A percentile compares a stretch with the other conserved stretches of the same genome.
phyloP scores from a whole-genome alignment of 64 coral and sea anemone genomes.

The Stichodactyla helianthus region DNA sequence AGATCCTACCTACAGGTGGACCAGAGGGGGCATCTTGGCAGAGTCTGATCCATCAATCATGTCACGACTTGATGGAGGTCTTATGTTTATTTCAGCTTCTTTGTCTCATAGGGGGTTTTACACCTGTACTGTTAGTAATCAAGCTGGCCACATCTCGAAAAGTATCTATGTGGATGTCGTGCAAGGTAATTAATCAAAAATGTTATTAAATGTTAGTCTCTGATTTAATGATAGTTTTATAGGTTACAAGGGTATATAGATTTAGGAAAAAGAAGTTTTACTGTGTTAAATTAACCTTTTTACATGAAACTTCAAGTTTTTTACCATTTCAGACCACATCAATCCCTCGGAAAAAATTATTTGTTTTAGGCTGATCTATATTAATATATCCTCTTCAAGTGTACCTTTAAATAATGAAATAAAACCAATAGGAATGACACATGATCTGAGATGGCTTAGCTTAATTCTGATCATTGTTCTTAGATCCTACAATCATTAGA shows the following conservation, averaged over 20 bases:
- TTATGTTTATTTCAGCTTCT: neutral
- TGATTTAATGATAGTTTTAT: no score
- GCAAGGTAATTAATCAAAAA: neutral
- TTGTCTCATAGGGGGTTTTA: constrained; percentile 14
- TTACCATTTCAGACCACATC: no score
- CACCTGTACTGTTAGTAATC: constrained; percentile 34
- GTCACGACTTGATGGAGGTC: neutral
- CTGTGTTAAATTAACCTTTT: no score
- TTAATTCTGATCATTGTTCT: neutral
- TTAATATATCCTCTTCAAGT: no score
- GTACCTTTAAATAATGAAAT: no score
- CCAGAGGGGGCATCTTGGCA: neutral
- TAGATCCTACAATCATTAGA: constrained; percentile 65
- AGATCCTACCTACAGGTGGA: constrained; percentile 16
- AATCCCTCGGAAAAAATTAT: no score
- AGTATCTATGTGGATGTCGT: constrained; percentile 22
- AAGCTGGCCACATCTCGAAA: constrained; percentile 17
- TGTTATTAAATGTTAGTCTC: neutral
- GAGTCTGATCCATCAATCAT: neutral
- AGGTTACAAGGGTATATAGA: no score
- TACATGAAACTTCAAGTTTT: no score
- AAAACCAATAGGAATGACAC: no score
- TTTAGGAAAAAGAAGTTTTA: no score
- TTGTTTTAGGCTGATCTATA: no score
- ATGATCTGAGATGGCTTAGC: no score